Base-by-base conservation (phyloP, 37 sponge, comb jelly and placozoan species). In the Lycopodina hypogea region DNA sequence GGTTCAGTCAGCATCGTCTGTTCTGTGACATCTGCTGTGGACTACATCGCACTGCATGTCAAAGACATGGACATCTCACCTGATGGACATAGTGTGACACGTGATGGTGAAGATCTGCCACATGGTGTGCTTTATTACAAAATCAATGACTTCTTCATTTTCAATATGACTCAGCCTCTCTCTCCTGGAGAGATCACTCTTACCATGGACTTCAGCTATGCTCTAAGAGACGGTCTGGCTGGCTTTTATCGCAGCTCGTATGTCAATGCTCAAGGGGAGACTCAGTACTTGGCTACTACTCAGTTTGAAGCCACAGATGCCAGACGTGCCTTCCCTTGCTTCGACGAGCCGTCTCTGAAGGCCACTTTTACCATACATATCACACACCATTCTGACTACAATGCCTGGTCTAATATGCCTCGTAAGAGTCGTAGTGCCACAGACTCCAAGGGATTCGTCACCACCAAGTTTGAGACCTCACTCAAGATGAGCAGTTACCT, bases 271-370 rank as follows among this genome's bases (percentile, higher is more conserved):
- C 30, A 40, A 37, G 93, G 90, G 32, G 39, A 76, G 12, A 77
- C n/a, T 42, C 68, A 66, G 0, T 72, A 59, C 29, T 56, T 94
- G 14, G 97, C 93, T 4, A 93, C 93, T 32, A 97, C 99, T 17
- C 95, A 97, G 85, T 95, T 97, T 78, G 99, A 97, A 42, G 83
- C 99, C 12, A 95, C 96, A 15, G 86, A 85, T 80, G 99, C 99
- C n/a, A 73, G 99, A 12, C 80, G 42, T 57, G 99, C 99, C 26
- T 97, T 97, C 62, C 99, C 96, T 26, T 97, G 99, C 74, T 97
- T 97, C 72, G 99, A 97, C 57, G 99, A 97, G 71, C 99, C 99
- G 42, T 79, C 72, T 2, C 59, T 95, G 67, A 97, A 97, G 79
- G 96, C 99, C 23, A 87, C 80, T 53, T 97, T 97, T 76, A 81